Base-by-base conservation (phyloP, 2,113 vertebrate species). In the Alosa alosa region DNA sequence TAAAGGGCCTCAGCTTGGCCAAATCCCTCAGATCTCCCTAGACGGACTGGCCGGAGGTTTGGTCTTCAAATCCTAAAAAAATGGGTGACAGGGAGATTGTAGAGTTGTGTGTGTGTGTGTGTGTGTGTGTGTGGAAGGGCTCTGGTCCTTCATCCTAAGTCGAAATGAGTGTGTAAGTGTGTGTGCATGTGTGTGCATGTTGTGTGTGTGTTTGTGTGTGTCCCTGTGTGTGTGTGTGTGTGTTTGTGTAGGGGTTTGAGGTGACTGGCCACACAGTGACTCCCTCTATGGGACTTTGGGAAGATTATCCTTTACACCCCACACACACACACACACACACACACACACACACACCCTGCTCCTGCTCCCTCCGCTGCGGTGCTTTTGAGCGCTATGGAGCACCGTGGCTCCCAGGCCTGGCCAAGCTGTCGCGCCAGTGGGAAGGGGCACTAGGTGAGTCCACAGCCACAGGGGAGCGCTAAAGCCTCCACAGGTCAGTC, bases 1-100 rank as follows among this genome's bases (percentile, higher is more conserved):
- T 60, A 60, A 18, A 60, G 0, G 55, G 55, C 18, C 18, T 18
- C 55, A 7, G 55, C 55, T 60, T 60, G 55, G 18, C 55, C 55
- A 60, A 60, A 60, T 60, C 55, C 55, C 55, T 60, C 55, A n/a
- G 55, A 60, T 60, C 55, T n/a, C n/a, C n/a, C n/a, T n/a, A n/a
- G n/a, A n/a, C n/a, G n/a, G n/a, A n/a, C n/a, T n/a, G n/a, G n/a
- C n/a, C n/a, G n/a, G n/a, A n/a, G n/a, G n/a, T n/a, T n/a, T n/a
- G n/a, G n/a, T n/a, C n/a, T n/a, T n/a, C n/a, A n/a, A n/a, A n/a
- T n/a, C n/a, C n/a, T n/a, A n/a, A n/a, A n/a, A 15, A 52, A 52
- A 52, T 52, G 50, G 50, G 10, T 52, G 50, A 15, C 2, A 15
- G 50, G 50, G 50, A 15, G 50, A 52, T 18, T 44, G 41, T 44